Evolutionary conservation across 1,140 invertebrate genomes (phyloP).

Genomic region (Drosophila parvula): DNA sequence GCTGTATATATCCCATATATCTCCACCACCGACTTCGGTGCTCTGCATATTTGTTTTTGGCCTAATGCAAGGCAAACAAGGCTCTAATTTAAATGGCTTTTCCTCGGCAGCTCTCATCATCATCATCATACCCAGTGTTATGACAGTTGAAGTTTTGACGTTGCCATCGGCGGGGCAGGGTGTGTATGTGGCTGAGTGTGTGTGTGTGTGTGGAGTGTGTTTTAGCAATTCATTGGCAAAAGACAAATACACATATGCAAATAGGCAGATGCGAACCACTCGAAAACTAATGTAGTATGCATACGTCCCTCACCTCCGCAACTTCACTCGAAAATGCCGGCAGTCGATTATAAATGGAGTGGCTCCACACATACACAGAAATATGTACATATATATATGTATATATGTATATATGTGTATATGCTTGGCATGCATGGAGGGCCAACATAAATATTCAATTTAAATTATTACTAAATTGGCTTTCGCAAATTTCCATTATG

Average conservation of each 20-base stretch:
- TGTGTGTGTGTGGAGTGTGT: conserved; percentile 22
- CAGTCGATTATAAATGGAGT: conserved; percentile 73
- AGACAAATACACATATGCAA: conserved; percentile 80
- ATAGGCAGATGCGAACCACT: conserved; percentile 66
- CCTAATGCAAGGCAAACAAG: conserved; percentile 79
- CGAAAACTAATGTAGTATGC: conserved; percentile 77
- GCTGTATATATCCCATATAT: background rate
- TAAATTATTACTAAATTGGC: conserved; percentile 82
- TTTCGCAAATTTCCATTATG: conserved; percentile 81
- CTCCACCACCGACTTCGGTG: conserved; percentile 20
- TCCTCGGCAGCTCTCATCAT: conserved; percentile 49
- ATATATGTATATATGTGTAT: background rate
- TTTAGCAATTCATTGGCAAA: conserved; percentile 80
- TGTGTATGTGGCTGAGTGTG: background rate
- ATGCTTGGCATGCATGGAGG: conserved; percentile 4
- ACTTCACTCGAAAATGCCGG: conserved; percentile 56
- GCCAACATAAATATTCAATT: conserved; percentile 79
- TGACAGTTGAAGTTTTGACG: conserved; percentile 79
- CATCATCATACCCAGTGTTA: conserved; percentile 64
- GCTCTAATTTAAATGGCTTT: conserved; percentile 75
- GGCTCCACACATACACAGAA: conserved; percentile 22
- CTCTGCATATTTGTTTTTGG: conserved; percentile 63
- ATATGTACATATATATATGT: background rate
- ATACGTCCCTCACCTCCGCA: conserved; percentile 26
- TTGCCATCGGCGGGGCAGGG: conserved; percentile 11